Conservation (phyloP, 2,113 vertebrate species). For the Rhabdornis inornatus region DNA sequence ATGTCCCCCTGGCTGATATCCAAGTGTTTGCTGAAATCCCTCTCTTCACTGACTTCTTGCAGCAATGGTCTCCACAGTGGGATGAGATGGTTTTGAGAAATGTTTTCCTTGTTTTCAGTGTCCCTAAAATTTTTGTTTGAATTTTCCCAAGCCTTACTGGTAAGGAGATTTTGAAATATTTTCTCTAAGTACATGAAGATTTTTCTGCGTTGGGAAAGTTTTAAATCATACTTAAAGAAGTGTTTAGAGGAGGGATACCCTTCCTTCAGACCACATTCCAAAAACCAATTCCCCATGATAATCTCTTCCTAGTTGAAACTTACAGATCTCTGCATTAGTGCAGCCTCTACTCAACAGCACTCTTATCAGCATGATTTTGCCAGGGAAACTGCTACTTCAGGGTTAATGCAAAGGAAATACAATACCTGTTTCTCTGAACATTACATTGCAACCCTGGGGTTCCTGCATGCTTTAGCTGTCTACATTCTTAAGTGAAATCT, state of each 20-base stretch:
- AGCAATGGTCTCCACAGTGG: neutral
- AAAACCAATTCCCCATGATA: neutral
- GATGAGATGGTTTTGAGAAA: neutral
- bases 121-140: neutral
- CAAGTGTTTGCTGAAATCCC: neutral
- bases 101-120: neutral
- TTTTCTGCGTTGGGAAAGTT: neutral
- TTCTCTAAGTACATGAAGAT: neutral
- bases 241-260: neutral
- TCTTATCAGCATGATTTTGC: neutral
- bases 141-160: neutral
- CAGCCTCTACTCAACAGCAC: neutral
- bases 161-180: neutral
- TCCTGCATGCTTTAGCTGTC: neutral
- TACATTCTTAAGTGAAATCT: constrained; percentile 30
- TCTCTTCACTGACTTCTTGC: neutral
- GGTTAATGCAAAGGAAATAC: constrained; percentile 29
- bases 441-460: neutral
- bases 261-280: neutral
- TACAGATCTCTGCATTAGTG: neutral
- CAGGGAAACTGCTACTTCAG: neutral
- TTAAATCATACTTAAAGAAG: neutral
- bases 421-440: neutral
- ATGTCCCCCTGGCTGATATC: too few relatives aligned
- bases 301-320: neutral